Conservation (phyloP, 2,113 vertebrate genomes). For the Amblyornis subalaris region DNA sequence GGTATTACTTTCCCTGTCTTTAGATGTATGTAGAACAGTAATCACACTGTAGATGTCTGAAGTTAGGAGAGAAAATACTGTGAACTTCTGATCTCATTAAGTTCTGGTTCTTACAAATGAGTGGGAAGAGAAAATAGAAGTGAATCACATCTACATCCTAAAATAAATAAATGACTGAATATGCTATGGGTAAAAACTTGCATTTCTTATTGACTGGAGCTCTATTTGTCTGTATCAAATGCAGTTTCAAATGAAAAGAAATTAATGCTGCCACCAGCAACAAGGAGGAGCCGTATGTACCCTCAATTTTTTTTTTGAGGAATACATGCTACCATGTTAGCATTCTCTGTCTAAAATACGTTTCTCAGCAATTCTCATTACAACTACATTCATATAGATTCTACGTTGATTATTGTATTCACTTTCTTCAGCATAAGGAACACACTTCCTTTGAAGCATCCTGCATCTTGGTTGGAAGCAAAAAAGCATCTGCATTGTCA, state of each 20-base stretch:
- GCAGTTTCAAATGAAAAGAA: background rate
- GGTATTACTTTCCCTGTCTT: background rate
- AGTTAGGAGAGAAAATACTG: background rate
- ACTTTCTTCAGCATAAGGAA: background rate
- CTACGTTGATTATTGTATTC: background rate
- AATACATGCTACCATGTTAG: background rate
- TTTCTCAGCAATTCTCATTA: background rate
- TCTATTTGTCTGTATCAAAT: background rate
- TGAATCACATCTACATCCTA: background rate
- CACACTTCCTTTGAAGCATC: background rate
- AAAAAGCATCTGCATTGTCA: background rate
- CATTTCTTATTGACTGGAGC: background rate
- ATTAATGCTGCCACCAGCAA: background rate
- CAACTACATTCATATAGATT: background rate
- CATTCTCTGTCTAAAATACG: background rate
- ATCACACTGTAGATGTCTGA: background rate
- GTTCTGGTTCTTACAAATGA: background rate
- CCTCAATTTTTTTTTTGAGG: background rate
- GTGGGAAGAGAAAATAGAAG: background rate
- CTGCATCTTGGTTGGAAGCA: background rate
- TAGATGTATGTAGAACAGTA: background rate
- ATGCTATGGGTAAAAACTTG: background rate
- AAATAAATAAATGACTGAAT: background rate
- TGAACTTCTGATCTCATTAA: background rate
- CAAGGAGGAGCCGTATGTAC: background rate